Conservation (phyloP, 2,888 invertebrate species). For the Perithous albicinctus region DNA sequence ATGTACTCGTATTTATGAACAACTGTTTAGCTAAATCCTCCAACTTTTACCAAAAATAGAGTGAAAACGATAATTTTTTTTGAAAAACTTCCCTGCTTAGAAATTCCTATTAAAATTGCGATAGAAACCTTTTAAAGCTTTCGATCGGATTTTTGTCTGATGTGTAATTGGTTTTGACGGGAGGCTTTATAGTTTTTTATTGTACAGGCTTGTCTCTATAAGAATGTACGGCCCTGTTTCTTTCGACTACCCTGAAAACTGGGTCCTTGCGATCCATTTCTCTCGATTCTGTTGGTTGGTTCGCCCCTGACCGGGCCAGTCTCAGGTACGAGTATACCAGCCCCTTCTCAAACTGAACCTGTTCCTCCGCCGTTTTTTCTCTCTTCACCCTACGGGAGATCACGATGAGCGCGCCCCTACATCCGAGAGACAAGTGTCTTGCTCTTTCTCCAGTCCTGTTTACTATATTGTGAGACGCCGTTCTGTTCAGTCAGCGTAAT, state of each 20-base stretch:
- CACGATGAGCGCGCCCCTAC: constrained; percentile 34
- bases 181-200: too few species aligned
- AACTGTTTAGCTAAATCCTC: too few species aligned
- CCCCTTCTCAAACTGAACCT: constrained; percentile 66
- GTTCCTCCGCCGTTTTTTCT: constrained; percentile 59
- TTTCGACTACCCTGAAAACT: constrained; percentile 4
- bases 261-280: not conserved
- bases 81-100: too few species aligned
- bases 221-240: too few species aligned
- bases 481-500: constrained; percentile 55
- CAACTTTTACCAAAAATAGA: too few species aligned
- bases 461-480: constrained; percentile 51
- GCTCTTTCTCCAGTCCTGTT: constrained; percentile 33
- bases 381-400: constrained; percentile 50
- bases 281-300: constrained; percentile 28
- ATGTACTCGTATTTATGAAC: too few species aligned
- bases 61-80: too few species aligned
- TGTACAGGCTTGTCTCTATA: too few species aligned
- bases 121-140: too few species aligned
- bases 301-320: constrained; percentile 47
- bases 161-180: too few species aligned
- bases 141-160: too few species aligned
- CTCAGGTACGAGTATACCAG: constrained; percentile 69
- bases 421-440: constrained; percentile 3
- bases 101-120: too few species aligned